phyloP scores from a whole-genome alignment of 2,113 vertebrate genomes.

The Peromyscus maniculatus region DNA sequence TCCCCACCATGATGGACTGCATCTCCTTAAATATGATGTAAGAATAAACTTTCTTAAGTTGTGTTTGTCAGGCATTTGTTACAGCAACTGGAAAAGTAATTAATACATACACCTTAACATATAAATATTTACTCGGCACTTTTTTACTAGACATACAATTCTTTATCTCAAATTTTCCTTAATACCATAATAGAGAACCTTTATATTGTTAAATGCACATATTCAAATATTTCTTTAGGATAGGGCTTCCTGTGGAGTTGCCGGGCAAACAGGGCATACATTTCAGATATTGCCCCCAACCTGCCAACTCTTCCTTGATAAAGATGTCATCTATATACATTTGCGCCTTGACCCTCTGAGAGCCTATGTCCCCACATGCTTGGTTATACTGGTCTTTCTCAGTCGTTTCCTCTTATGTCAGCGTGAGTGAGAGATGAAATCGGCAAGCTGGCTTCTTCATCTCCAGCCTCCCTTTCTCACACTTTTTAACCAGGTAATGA shows the following conservation, averaged over 20 bases:
- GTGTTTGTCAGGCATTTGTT: not conserved
- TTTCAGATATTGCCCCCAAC: not conserved
- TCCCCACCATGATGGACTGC: too few relatives aligned
- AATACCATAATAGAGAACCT: not conserved
- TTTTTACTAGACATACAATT: not conserved
- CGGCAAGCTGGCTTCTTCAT: not conserved
- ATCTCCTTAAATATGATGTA: not conserved
- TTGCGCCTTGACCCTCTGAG: rapidly evolving
- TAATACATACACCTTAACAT: not conserved
- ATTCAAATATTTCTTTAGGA: not conserved
- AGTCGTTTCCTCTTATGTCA: not conserved
- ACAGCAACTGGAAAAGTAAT: not conserved
- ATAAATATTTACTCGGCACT: not conserved
- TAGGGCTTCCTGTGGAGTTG: not conserved
- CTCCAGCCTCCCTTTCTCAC: not conserved
- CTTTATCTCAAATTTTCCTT: not conserved
- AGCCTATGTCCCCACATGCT: rapidly evolving
- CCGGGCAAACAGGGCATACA: not conserved
- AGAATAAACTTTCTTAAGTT: not conserved
- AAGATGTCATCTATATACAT: rapidly evolving
- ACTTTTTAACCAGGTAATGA: not conserved
- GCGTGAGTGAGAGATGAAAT: not conserved
- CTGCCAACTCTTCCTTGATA: not conserved
- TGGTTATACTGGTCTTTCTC: rapidly evolving
- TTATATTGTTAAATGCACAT: not conserved